phyloP scores from a whole-genome alignment of 2,113 vertebrate genomes.

The Hyperopisus bebe region DNA sequence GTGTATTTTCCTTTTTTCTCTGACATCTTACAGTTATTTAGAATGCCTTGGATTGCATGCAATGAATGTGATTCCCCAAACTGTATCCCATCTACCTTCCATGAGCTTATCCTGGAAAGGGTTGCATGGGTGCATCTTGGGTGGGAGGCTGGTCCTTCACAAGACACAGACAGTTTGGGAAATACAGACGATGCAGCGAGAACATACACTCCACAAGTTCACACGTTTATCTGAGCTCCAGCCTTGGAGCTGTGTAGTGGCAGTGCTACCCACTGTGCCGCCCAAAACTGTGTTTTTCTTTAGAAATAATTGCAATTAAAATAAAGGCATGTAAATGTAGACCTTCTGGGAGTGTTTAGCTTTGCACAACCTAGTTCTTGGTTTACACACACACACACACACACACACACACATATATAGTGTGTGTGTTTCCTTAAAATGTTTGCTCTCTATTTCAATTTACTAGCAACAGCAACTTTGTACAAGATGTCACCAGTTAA shows the following conservation, averaged over 20 bases:
- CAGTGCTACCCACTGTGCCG: neutral
- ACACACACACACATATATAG: neutral
- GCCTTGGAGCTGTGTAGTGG: neutral
- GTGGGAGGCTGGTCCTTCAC: neutral
- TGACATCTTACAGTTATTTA: neutral
- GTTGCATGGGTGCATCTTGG: neutral
- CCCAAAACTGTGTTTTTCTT: neutral
- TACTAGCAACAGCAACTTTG: constrained; percentile 51
- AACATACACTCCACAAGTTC: neutral
- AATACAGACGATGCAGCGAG: neutral
- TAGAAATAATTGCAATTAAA: neutral
- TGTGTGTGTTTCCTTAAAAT: constrained; percentile 30
- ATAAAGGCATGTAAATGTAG: neutral
- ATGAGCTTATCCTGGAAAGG: neutral
- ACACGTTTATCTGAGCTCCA: neutral
- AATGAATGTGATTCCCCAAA: neutral
- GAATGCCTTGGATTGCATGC: neutral
- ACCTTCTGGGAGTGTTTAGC: constrained; percentile 1
- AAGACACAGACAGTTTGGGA: neutral
- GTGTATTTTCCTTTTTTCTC: neutral
- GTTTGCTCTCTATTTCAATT: constrained; percentile 43
- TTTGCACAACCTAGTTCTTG: neutral
- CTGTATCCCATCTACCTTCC: neutral
- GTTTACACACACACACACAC: neutral
- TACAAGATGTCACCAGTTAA: constrained; percentile 57